Conservation (phyloP, 1,140 invertebrate species). For the Drosophila arizonae region DNA sequence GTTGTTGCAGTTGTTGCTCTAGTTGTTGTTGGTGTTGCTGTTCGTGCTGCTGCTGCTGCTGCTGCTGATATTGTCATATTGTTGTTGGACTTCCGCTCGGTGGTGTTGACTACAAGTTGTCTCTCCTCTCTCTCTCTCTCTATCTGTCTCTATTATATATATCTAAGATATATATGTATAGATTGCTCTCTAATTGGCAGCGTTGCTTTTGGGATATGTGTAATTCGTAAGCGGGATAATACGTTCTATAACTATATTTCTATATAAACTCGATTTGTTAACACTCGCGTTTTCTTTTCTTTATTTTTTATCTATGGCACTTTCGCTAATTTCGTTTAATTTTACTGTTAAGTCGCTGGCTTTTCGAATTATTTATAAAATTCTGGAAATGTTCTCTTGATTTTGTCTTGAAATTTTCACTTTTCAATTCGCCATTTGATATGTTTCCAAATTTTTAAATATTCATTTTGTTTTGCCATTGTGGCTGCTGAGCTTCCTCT, state of each 20-base stretch:
- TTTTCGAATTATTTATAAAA: conserved; percentile 11
- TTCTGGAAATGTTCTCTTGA: conserved; percentile 18
- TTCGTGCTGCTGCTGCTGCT: conserved; percentile 27
- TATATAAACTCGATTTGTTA: conserved; percentile 19
- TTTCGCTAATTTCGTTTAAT: conserved; percentile 33
- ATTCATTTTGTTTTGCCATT: conserved; percentile 75
- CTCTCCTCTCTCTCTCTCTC: background rate
- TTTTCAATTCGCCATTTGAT: conserved; percentile 81
- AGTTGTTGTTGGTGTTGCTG: conserved; percentile 43
- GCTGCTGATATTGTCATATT: conserved; percentile 77
- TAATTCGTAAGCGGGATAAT: conserved; percentile 13
- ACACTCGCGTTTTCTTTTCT: conserved; percentile 20
- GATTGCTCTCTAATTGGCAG: conserved; percentile 37
- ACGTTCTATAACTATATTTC: conserved; percentile 16
- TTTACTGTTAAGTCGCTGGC: background rate
- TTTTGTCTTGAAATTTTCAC: conserved; percentile 36
- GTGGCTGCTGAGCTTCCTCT: conserved; percentile 29
- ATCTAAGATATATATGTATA: conserved; percentile 29
- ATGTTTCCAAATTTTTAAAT: conserved; percentile 83
- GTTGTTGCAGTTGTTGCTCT: conserved; percentile 3
- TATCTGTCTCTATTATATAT: conserved; percentile 4
- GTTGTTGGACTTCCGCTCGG: conserved; percentile 47
- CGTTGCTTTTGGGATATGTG: conserved; percentile 56
- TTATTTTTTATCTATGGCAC: conserved; percentile 48
- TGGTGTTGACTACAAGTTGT: conserved; percentile 39